phyloP scores from a whole-genome alignment of 2,797 vertebrate species.

The Chaenodraco wilsoni region DNA sequence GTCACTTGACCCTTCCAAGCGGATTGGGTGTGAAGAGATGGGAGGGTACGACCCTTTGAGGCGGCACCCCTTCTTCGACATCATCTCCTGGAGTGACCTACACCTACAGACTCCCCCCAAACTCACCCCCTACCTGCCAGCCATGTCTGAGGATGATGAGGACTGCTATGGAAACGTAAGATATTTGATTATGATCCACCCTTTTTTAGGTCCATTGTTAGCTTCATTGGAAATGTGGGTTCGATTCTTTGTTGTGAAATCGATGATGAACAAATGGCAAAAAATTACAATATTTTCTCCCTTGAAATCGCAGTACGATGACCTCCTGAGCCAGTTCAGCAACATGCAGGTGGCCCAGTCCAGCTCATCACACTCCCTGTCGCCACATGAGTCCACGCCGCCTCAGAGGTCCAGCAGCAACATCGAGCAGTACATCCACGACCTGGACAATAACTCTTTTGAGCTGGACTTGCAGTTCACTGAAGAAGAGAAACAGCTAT shows the following conservation, averaged over 20 bases:
- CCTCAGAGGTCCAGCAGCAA: slow-evolving; percentile 92
- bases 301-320: slow-evolving; percentile 89
- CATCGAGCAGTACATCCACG: slow-evolving; percentile 98
- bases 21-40: slow-evolving; percentile 97
- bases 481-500: slow-evolving; percentile 92
- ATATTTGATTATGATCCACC: background rate
- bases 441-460: slow-evolving; percentile 97
- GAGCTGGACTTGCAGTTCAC: slow-evolving; percentile 97
- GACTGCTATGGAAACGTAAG: slow-evolving; percentile 99
- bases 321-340: slow-evolving; percentile 98
- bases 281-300: background rate
- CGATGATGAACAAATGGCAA: background rate
- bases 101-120: slow-evolving; percentile 95
- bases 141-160: slow-evolving; percentile 99
- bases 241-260: background rate
- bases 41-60: slow-evolving; percentile 92
- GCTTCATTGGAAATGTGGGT: background rate
- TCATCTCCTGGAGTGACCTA: slow-evolving; percentile 92
- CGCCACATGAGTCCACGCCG: slow-evolving; percentile 82
- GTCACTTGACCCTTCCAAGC: slow-evolving; percentile 94
- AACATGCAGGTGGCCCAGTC: slow-evolving; percentile 97
- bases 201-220: background rate
- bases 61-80: slow-evolving; percentile 95
- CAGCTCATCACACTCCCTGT: slow-evolving; percentile 89
- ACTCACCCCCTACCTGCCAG: slow-evolving; percentile 96